Base-by-base conservation (phyloP, 2,113 vertebrate species). In the Pteropus alecto region DNA sequence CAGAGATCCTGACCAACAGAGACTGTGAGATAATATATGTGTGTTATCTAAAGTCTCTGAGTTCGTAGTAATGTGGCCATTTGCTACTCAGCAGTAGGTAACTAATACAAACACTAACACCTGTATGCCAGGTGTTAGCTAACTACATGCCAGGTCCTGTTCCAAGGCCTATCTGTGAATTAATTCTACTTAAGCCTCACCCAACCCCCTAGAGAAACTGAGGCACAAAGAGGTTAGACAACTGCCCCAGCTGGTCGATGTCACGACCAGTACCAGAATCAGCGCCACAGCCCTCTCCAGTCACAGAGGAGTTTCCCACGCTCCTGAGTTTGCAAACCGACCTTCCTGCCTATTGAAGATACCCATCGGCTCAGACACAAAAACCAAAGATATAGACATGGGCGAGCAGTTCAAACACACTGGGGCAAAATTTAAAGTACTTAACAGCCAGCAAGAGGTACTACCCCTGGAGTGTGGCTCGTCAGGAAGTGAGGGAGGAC, bases 381-480 rank as follows among this genome's bases (percentile, higher is more conserved):
- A 93, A 19, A 65, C 21, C 35, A 33, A 28, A 78, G 67, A 33
- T 4, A 67, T 0, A 18, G 22, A 41, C 6, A 1, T 21, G 7
- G 19, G 7, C 7, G 0, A 94, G 41, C 12, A 38, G 43, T 26
- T 48, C 70, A 85, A n/a, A 89, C 8, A 26, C 51, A n/a, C 26
- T 18, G 26, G 7, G 26, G 28, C 18, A 28, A 56, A 28, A 41
- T 28, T 16, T 22, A 18, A 67, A 90, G 48, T 67, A 61, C 26
- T 33, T 70, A 78, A 33, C 58, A 41, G 73, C 56, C 77, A 61
- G 78, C 10, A 60, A 68, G 38, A 58, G 63, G 24, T 11, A 11
- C 18, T 9, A 22, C 1, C 7, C 22, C 26, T 18, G 0, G 54
- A 71, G 19, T 15, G 1, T 7, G 6, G 38, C 7, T 35, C 14